A percentile compares a stretch with the other conserved stretches of the same genome.
phyloP scores from a whole-genome alignment of 1,140 invertebrate genomes.

The Eurytemora carolleeae region DNA sequence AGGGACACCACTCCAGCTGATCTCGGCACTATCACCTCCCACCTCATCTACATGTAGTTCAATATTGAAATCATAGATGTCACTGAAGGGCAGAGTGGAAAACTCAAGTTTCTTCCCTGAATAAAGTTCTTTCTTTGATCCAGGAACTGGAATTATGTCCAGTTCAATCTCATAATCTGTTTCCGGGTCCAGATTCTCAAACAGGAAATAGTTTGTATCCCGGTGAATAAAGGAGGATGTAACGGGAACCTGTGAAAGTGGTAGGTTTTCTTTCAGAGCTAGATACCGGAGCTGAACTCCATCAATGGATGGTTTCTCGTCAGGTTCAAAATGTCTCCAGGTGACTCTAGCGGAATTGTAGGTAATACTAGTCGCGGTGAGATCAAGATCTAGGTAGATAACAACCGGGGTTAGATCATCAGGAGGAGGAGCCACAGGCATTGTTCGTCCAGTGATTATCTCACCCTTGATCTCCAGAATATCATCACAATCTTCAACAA shows the following conservation, averaged over 20 bases:
- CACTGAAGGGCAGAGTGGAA: slow-evolving; percentile 23
- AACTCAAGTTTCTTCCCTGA: slow-evolving; percentile 1
- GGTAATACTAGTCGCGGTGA: background rate
- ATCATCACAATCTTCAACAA: too few species aligned
- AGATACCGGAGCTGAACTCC: slow-evolving; percentile 44
- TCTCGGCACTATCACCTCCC: slow-evolving; percentile 48
- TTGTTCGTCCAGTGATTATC: too few species aligned
- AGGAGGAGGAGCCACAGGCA: too few species aligned
- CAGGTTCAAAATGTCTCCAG: slow-evolving; percentile 58
- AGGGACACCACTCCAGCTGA: slow-evolving; percentile 59
- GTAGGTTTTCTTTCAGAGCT: background rate
- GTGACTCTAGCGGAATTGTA: slow-evolving; percentile 40
- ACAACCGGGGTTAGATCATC: too few species aligned
- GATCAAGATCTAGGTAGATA: too few species aligned
- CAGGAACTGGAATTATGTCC: too few species aligned
- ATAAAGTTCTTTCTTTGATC: background rate
- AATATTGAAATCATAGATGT: slow-evolving; percentile 60
- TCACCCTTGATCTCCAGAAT: too few species aligned
- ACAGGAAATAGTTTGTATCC: slow-evolving; percentile 43
- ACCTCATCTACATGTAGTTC: slow-evolving; percentile 47
- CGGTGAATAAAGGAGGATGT: slow-evolving; percentile 53
- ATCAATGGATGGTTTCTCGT: slow-evolving; percentile 52
- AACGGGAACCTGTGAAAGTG: slow-evolving; percentile 39
- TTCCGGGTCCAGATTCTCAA: slow-evolving; percentile 46
- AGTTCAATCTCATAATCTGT: slow-evolving; percentile 53